A percentile compares a stretch with the other conserved stretches of the same genome.
Conservation (phyloP, 2,113 vertebrate genomes). For the Symphodus melops region DNA sequence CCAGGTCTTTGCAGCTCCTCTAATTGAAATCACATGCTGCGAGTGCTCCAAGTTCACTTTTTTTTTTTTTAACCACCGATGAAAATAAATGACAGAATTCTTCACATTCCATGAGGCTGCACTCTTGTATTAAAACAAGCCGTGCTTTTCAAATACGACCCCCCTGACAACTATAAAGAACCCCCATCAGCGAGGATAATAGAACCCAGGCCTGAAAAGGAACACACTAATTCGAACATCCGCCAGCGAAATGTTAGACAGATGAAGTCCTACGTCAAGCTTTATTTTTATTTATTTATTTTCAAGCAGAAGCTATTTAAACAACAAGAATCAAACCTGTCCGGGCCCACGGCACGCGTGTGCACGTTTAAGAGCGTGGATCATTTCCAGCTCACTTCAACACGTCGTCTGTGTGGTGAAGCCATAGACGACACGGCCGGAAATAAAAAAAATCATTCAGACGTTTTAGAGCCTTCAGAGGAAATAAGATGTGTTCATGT, state of each 20-base stretch:
- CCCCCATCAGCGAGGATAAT: conserved; percentile 63
- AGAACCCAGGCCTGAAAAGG: conserved; percentile 72
- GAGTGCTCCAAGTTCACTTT: conserved; percentile 66
- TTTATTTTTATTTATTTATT: conserved; percentile 42
- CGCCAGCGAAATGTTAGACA: conserved; percentile 40
- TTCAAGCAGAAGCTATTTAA: conserved; percentile 40
- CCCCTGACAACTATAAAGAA: conserved; percentile 76
- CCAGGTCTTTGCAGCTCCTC: conserved; percentile 55
- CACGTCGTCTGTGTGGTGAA: conserved; percentile 1
- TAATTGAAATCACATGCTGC: conserved; percentile 74
- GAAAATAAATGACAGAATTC: conserved; percentile 77
- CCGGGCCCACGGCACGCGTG: conserved; percentile 1
- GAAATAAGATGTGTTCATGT: neutral
- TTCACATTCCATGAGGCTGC: conserved; percentile 72
- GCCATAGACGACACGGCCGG: neutral
- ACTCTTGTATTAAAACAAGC: conserved; percentile 74
- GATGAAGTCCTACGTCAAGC: conserved; percentile 26
- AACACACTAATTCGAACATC: conserved; percentile 76
- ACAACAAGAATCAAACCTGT: conserved; percentile 24
- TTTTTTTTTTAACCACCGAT: conserved; percentile 71
- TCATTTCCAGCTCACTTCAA: conserved; percentile 30
- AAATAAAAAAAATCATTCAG: neutral
- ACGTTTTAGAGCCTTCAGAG: neutral
- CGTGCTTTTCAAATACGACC: conserved; percentile 63
- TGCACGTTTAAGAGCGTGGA: conserved; percentile 40